Conservation (phyloP, 2,888 invertebrate species). For the Panzeria rudis region DNA sequence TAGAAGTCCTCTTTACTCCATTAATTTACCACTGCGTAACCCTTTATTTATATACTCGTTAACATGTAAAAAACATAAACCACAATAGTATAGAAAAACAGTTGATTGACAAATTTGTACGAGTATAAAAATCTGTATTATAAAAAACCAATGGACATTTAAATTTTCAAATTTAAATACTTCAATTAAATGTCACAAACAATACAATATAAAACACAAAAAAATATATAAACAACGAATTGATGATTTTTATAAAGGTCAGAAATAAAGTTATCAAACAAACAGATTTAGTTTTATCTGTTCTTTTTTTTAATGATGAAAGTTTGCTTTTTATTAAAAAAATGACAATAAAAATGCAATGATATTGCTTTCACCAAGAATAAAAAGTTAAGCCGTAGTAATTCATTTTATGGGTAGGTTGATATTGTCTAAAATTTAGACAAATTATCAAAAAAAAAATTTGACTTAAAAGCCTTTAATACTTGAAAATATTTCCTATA, state of each 20-base stretch:
- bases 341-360: too few relatives aligned
- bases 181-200: constrained; percentile 37
- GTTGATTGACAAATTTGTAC: constrained; percentile 47
- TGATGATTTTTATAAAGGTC: background rate
- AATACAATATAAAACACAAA: background rate
- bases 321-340: too few relatives aligned
- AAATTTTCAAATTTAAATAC: constrained; percentile 25
- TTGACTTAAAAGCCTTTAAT: too few relatives aligned
- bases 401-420: too few relatives aligned
- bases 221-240: background rate
- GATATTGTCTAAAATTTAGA: too few relatives aligned
- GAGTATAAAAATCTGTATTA: constrained; percentile 29
- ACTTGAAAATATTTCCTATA: too few relatives aligned
- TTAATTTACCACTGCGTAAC: too few relatives aligned
- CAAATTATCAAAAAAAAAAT: too few relatives aligned
- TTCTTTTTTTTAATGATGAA: too few relatives aligned
- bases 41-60: background rate
- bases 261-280: background rate
- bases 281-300: background rate
- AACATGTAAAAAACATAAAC: constrained; percentile 6
- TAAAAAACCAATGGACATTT: constrained; percentile 1
- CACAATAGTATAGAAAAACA: constrained; percentile 16
- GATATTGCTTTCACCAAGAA: too few relatives aligned
- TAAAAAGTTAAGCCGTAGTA: too few relatives aligned
- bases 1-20: too few relatives aligned